Evolutionary conservation across 2,797 vertebrate genomes (phyloP).

Genomic region (Enteromius anoplus): DNA sequence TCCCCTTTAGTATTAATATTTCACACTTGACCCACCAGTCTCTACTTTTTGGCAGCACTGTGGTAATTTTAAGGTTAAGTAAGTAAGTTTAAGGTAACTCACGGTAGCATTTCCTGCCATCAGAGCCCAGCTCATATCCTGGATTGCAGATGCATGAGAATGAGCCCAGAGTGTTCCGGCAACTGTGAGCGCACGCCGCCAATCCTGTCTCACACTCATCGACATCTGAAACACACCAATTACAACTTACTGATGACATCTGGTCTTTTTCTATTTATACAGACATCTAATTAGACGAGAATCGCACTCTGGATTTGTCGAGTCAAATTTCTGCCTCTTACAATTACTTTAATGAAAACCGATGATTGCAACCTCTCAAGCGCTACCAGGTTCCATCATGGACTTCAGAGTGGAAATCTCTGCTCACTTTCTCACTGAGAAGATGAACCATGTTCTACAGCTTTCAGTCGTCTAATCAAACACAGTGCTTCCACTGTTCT

Average conservation of each 20-base stretch:
- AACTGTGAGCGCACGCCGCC: constrained; percentile 78
- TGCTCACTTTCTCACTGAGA: constrained; percentile 24
- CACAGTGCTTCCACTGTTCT: constrained; percentile 49
- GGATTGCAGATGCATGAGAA: constrained; percentile 80
- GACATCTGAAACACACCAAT: constrained; percentile 72
- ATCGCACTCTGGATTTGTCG: not conserved
- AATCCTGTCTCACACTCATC: constrained; percentile 76
- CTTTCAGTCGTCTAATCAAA: constrained; percentile 46
- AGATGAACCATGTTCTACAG: constrained; percentile 41
- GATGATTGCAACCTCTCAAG: constrained; percentile 2
- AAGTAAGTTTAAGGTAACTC: constrained; percentile 61
- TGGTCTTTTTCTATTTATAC: not conserved
- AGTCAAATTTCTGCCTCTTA: not conserved
- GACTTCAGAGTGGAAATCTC: constrained; percentile 7
- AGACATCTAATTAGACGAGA: not conserved
- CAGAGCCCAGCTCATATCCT: constrained; percentile 83
- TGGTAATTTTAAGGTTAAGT: not conserved
- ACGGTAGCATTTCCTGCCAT: constrained; percentile 84
- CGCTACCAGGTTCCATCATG: constrained; percentile 18
- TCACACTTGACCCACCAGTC: not conserved
- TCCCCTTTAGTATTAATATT: not conserved
- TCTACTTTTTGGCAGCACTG: not conserved
- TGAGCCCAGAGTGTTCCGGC: constrained; percentile 82
- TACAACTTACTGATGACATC: constrained; percentile 25
- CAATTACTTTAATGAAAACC: constrained; percentile 31